These are phyloP conservation scores for Tauraco erythrolophus DNA, from an alignment of 2,113 vertebrate species.

Conservation along the genomic window DNA sequence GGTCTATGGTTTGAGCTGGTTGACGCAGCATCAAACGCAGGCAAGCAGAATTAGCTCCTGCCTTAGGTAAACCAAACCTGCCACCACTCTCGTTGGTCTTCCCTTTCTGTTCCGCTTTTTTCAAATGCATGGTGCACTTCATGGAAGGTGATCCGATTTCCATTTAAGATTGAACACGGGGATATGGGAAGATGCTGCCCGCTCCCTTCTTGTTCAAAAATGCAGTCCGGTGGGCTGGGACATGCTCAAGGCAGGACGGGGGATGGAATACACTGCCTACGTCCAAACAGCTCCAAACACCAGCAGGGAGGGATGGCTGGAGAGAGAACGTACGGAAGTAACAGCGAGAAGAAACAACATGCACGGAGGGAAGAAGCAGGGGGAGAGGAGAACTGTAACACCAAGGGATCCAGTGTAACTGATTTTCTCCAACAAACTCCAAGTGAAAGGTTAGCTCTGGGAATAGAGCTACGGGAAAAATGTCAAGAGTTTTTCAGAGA, in stretches of 20 bases:
- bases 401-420: background rate
- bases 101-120: background rate
- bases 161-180: background rate
- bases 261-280: background rate
- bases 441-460: background rate
- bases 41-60: background rate
- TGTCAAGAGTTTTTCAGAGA: background rate
- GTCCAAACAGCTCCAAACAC: background rate
- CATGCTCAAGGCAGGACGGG: background rate
- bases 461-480: background rate
- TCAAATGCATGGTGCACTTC: background rate
- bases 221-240: background rate
- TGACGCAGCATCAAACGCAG: background rate
- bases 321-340: background rate
- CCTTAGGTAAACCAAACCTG: background rate
- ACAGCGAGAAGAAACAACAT: background rate
- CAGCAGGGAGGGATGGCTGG: background rate
- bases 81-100: rapidly evolving
- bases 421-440: background rate
- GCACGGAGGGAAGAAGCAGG: background rate
- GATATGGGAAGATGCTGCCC: background rate
- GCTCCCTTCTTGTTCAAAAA: background rate
- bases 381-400: background rate
- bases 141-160: background rate
- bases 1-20: background rate